Evolutionary conservation across 2,113 vertebrate genomes (phyloP).

Genomic region (Protobothrops flavoviridis): DNA sequence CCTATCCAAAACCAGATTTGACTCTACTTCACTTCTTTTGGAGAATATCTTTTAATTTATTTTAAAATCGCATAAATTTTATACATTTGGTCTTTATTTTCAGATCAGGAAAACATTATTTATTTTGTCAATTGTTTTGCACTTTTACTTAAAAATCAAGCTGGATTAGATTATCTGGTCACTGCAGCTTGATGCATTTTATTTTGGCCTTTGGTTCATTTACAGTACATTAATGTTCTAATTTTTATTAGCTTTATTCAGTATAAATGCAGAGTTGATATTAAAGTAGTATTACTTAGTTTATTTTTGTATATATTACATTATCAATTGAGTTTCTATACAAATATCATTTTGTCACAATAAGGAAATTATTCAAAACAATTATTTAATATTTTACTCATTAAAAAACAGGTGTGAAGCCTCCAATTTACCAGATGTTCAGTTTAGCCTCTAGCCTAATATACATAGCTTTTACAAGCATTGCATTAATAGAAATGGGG

Average conservation of each 20-base stretch:
- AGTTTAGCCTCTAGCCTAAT: constrained; percentile 65
- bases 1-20: not conserved
- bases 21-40: not conserved
- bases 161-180: not conserved
- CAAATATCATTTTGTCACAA: constrained; percentile 5
- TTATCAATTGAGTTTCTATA: constrained; percentile 45
- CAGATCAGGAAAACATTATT: constrained; percentile 31
- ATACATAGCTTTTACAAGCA: constrained; percentile 65
- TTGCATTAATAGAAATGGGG: constrained; percentile 67
- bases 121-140: constrained; percentile 24
- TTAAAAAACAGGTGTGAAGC: constrained; percentile 34
- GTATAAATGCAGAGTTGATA: not conserved
- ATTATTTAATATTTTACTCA: constrained; percentile 23
- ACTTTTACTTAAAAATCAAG: constrained; percentile 29
- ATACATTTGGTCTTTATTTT: constrained; percentile 53
- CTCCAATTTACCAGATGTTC: constrained; percentile 10
- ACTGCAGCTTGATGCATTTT: not conserved
- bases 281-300: not conserved
- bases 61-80: constrained; percentile 56
- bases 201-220: not conserved
- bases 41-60: constrained; percentile 5
- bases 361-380: constrained; percentile 38
- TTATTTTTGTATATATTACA: constrained; percentile 28
- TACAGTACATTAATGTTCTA: not conserved
- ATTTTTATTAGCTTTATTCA: not conserved